Evolutionary conservation across 2,888 invertebrate genomes (phyloP).

Genomic region (Harpagoxenus sublaevis): DNA sequence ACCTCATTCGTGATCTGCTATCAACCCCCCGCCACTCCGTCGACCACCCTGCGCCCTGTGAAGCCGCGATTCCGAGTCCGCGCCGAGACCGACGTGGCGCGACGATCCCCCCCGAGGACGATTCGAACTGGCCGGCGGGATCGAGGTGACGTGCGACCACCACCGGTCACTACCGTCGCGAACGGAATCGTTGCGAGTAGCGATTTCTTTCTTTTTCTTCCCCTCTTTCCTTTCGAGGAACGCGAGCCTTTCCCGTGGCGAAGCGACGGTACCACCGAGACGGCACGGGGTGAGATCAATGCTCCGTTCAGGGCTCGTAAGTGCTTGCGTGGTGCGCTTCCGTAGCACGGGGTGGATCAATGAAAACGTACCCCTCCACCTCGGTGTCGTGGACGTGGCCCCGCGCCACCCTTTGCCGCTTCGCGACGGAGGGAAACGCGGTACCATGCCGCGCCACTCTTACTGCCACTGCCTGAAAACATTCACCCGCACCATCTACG

Average conservation of each 20-base stretch:
- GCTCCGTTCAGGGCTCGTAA: conserved; percentile 68
- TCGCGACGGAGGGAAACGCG: conserved; percentile 67
- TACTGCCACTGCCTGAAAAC: conserved; percentile 79
- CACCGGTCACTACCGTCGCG: neutral
- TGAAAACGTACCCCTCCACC: conserved; percentile 83
- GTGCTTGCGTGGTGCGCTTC: conserved; percentile 73
- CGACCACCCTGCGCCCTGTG: conserved; percentile 17
- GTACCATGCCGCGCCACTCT: conserved; percentile 82
- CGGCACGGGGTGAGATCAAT: conserved; percentile 57
- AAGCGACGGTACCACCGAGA: conserved; percentile 39
- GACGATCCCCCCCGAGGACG: conserved; percentile 18
- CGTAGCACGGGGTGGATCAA: conserved; percentile 84
- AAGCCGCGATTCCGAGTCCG: conserved; percentile 2
- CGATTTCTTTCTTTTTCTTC: neutral
- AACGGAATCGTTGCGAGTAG: neutral
- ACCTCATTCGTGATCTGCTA: conserved; percentile 64
- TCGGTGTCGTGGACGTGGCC: conserved; percentile 49
- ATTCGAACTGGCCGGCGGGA: neutral
- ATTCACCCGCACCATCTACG: conserved; percentile 67
- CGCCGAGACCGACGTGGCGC: conserved; percentile 11
- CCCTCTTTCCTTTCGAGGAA: neutral
- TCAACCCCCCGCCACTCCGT: conserved; percentile 53
- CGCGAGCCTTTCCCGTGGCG: neutral
- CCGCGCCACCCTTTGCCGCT: conserved; percentile 66
- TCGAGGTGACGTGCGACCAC: neutral